Evolutionary conservation across 2,797 vertebrate genomes (phyloP).

Genomic region (Aeoliscus strigatus): DNA sequence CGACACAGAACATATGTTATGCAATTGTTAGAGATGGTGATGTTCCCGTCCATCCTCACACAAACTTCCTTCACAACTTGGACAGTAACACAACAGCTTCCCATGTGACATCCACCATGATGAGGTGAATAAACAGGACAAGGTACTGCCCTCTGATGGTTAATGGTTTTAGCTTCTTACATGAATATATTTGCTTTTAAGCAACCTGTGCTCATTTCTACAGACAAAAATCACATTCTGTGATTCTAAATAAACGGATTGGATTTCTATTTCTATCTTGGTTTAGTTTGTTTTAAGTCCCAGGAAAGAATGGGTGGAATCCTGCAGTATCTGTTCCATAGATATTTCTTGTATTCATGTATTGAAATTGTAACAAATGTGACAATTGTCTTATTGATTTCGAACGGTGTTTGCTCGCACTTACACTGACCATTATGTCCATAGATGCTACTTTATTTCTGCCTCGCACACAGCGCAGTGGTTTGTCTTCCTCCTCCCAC

Average conservation of each 20-base stretch:
- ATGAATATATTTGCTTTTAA: constrained; percentile 15
- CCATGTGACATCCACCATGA: constrained; percentile 42
- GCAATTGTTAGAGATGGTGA: constrained; percentile 36
- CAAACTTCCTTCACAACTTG: constrained; percentile 28
- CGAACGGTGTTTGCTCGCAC: too few relatives aligned
- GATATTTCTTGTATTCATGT: too few relatives aligned
- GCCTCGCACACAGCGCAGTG: constrained; percentile 2
- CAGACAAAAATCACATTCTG: too few relatives aligned
- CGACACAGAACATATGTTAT: constrained; percentile 34
- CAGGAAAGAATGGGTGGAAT: too few relatives aligned
- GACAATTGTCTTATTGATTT: too few relatives aligned
- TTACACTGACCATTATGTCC: constrained; percentile 15
- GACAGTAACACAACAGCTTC: constrained; percentile 21
- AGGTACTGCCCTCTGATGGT: constrained; percentile 30
- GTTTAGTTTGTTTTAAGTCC: too few relatives aligned
- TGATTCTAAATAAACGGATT: too few relatives aligned
- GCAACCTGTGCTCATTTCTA: too few relatives aligned
- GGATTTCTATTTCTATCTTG: constrained; percentile 30
- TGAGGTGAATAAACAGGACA: constrained; percentile 52
- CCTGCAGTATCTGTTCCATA: too few relatives aligned
- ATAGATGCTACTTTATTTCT: constrained; percentile 7
- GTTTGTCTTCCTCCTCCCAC: constrained; percentile 1
- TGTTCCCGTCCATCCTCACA: constrained; percentile 40
- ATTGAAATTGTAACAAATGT: too few relatives aligned
- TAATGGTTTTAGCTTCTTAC: constrained; percentile 22